Percentiles rank a stretch among this genome's conserved stretches.
These are phyloP conservation scores for Saturnia japonica DNA, from an alignment of 2,888 invertebrate genomes.

Conservation along the genomic window DNA sequence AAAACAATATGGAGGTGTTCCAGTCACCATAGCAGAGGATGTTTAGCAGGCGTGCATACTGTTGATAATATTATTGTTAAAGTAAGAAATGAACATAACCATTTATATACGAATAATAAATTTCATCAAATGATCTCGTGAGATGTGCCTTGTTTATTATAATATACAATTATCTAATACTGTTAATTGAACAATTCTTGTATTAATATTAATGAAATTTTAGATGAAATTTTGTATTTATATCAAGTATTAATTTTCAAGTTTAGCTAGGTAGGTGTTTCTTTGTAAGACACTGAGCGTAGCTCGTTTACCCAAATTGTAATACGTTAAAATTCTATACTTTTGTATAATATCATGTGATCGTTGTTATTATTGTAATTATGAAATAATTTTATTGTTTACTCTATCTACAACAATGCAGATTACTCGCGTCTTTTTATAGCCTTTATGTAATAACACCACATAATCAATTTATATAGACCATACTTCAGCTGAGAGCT, in stretches of 20 bases:
- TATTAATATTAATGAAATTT: no score
- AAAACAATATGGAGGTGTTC: constrained; percentile 34
- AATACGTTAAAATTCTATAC: background rate
- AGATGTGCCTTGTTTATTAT: background rate
- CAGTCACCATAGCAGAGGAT: constrained; percentile 32
- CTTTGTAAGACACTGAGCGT: no score
- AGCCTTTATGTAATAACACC: no score
- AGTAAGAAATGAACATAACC: constrained; percentile 35
- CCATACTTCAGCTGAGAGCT: no score
- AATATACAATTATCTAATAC: background rate
- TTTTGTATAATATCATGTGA: background rate
- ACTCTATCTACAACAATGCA: no score
- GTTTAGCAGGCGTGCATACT: constrained; percentile 31
- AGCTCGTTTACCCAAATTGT: background rate
- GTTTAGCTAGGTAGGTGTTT: no score
- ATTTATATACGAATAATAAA: constrained; percentile 5
- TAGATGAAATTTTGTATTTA: no score
- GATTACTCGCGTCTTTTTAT: no score
- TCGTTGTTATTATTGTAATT: no score
- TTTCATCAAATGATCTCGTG: background rate
- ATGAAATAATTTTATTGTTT: no score
- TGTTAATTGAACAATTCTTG: background rate
- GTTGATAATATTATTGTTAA: constrained; percentile 25
- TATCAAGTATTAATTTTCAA: no score
- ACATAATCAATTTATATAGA: no score